These are phyloP conservation scores for Aspidapion aeneum DNA, from an alignment of 2,888 invertebrate species.

Conservation along the genomic window DNA sequence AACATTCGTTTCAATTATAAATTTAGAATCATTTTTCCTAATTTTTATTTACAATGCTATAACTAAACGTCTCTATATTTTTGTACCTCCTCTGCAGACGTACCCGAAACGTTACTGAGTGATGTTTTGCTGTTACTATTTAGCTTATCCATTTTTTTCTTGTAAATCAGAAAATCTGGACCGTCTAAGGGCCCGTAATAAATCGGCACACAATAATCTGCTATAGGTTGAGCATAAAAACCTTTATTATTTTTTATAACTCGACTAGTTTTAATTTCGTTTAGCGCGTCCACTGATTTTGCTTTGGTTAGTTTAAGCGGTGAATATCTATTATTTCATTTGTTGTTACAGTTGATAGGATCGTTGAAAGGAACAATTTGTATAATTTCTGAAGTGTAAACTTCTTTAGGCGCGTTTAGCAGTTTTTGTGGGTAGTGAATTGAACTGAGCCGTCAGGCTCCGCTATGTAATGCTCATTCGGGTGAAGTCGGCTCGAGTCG, in stretches of 20 bases:
- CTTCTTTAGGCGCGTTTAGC: too few relatives aligned
- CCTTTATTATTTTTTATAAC: constrained; percentile 44
- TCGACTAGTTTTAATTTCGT: constrained; percentile 32
- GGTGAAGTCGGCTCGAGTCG: too few relatives aligned
- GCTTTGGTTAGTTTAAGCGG: constrained; percentile 37
- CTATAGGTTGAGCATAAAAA: constrained; percentile 46
- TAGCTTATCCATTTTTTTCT: constrained; percentile 44
- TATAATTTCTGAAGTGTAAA: too few relatives aligned
- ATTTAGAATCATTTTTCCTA: too few relatives aligned
- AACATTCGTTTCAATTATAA: too few relatives aligned
- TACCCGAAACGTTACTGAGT: constrained; percentile 46
- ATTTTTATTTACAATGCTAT: too few relatives aligned
- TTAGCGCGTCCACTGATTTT: constrained; percentile 44
- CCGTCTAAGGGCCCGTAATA: constrained; percentile 48
- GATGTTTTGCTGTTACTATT: constrained; percentile 40
- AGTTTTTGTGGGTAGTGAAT: too few relatives aligned
- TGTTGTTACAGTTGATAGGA: constrained; percentile 24
- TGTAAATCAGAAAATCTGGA: constrained; percentile 47
- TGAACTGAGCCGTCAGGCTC: too few relatives aligned
- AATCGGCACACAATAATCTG: too few relatives aligned
- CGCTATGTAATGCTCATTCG: too few relatives aligned
- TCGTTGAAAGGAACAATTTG: too few relatives aligned
- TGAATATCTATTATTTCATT: constrained; percentile 1
- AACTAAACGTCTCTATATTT: constrained; percentile 49
- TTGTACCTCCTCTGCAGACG: constrained; percentile 48